Evolutionary conservation across 2,888 invertebrate genomes (phyloP).

Genomic region (Epinotia bilunana): DNA sequence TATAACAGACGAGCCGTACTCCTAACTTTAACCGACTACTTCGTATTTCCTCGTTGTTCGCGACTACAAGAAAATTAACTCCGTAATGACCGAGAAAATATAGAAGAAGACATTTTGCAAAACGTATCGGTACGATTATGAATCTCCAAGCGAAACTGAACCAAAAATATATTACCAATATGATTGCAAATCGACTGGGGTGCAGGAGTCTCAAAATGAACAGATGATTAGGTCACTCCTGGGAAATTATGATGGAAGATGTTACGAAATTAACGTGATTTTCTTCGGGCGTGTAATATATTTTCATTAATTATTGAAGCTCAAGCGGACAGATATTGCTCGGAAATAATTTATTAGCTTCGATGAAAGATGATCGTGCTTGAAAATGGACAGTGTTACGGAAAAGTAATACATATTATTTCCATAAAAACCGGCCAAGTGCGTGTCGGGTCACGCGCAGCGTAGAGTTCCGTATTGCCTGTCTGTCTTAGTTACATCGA

Average conservation of each 20-base stretch:
- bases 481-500: too few relatives aligned
- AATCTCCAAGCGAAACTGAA: constrained; percentile 1
- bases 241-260: constrained; percentile 45
- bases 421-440: too few relatives aligned
- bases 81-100: constrained; percentile 29
- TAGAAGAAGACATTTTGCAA: constrained; percentile 17
- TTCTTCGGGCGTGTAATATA: constrained; percentile 41
- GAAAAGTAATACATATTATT: constrained; percentile 1
- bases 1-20: constrained; percentile 5
- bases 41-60: constrained; percentile 24
- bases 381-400: neutral
- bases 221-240: constrained; percentile 38
- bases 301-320: constrained; percentile 43
- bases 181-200: neutral
- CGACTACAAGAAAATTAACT: constrained; percentile 36
- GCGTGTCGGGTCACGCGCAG: too few relatives aligned
- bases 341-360: constrained; percentile 33
- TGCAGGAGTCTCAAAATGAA: constrained; percentile 20
- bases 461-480: too few relatives aligned
- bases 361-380: constrained; percentile 13
- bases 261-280: constrained; percentile 42
- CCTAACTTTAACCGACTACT: constrained; percentile 10
- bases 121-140: constrained; percentile 1
- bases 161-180: neutral
- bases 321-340: constrained; percentile 37